These are phyloP conservation scores for Stomatorhinus ivindoensis DNA, from an alignment of 2,113 vertebrate genomes.

Conservation along the genomic window DNA sequence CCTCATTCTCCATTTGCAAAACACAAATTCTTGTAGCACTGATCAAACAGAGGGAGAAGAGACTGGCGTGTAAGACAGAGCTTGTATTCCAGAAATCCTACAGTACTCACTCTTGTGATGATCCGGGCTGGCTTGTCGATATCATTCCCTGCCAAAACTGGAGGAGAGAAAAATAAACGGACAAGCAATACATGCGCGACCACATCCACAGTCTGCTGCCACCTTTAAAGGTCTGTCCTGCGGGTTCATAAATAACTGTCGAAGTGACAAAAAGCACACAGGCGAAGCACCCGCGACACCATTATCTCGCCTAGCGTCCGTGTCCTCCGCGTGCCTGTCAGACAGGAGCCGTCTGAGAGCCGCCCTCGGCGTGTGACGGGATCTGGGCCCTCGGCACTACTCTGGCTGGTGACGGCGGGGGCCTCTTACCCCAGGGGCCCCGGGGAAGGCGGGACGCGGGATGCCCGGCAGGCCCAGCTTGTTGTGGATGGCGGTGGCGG, in stretches of 20 bases:
- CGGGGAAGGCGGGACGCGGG: slow-evolving; percentile 89
- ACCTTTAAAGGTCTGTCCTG: slow-evolving; percentile 31
- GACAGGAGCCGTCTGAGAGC: slow-evolving; percentile 50
- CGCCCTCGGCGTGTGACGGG: slow-evolving; percentile 50
- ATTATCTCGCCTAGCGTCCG: slow-evolving; percentile 52
- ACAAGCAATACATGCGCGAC: slow-evolving; percentile 29
- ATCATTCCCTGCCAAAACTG: slow-evolving; percentile 99
- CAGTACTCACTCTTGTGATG: slow-evolving; percentile 92
- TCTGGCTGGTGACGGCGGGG: slow-evolving; percentile 31
- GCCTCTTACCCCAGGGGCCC: slow-evolving; percentile 88
- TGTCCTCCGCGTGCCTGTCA: slow-evolving; percentile 54
- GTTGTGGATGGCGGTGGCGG: slow-evolving; percentile 98
- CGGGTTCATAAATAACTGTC: slow-evolving; percentile 29
- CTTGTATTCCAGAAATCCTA: background rate
- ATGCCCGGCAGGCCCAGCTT: slow-evolving; percentile 97
- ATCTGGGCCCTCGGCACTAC: slow-evolving; percentile 24
- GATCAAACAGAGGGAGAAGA: background rate
- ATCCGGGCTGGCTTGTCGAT: slow-evolving; percentile 91
- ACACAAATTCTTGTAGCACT: background rate
- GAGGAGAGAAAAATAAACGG: slow-evolving; percentile 46
- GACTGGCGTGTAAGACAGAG: background rate
- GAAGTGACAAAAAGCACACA: slow-evolving; percentile 35
- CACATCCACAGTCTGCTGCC: slow-evolving; percentile 20
- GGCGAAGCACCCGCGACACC: slow-evolving; percentile 30
- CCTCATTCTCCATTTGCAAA: background rate